Base-by-base conservation (phyloP, 2,888 invertebrate species). In the Drosophila suboccidentalis region DNA sequence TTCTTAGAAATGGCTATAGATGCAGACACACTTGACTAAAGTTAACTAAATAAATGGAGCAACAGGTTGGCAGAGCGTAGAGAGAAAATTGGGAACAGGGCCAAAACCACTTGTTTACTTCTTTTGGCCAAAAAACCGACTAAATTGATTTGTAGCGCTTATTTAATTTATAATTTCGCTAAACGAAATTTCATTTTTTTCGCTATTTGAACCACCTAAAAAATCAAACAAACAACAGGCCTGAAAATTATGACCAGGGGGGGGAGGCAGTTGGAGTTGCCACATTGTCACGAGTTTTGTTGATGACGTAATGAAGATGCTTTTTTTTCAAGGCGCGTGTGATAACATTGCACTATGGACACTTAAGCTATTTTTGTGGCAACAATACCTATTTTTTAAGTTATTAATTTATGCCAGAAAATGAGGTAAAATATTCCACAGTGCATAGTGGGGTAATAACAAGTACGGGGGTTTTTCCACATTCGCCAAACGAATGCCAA, bases 151-250 rank as follows among this genome's bases (percentile, higher is more conserved):
- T 59, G 62, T 69, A 54, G 63, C 62, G 69, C 69, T 72, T 78
- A 74, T 70, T 74, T 65, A 69, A 75, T 80, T 78, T 83, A 74
- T 80, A 80, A 66, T 66, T 71, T 66, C 59, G 78, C 78, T 80
- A 78, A 80, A 70, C 59, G 53, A 71, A 74, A 78, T 68, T 71
- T 82, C 50, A 76, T 67, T 69, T 80, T 75, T 65, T 69, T 80
- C n/a, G n/a, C n/a, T n/a, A n/a, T n/a, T n/a, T n/a, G n/a, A n/a
- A n/a, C 51, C 53, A 59, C 13, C 65, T 55, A 38, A 58, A 44
- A 41, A 57, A 44, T 32, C 36, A 58, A 54, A 53, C 17, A 59
- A 66, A 49, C 41, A 59, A 61, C 58, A 46, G 15, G 8, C 4
- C 29, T 3, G 32, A 44, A 22, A n/a, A 19, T 17, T 22, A 26